phyloP scores from a whole-genome alignment of 2,113 vertebrate species.

The Romanogobio albipinnatus region DNA sequence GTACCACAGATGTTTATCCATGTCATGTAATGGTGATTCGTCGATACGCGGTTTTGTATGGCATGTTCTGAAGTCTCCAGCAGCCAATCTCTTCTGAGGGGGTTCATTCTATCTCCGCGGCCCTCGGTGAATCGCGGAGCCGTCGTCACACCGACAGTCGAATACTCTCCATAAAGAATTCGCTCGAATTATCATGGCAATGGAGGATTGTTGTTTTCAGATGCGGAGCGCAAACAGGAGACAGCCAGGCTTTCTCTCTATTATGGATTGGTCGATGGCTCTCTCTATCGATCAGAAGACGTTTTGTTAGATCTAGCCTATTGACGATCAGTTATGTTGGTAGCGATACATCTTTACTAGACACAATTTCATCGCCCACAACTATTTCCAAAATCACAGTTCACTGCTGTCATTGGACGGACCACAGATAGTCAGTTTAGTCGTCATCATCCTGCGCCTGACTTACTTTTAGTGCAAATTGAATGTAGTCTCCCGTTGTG shows the following conservation, averaged over 20 bases:
- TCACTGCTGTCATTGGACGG: constrained; percentile 29
- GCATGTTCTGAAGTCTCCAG: constrained; percentile 7
- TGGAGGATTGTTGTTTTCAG: neutral
- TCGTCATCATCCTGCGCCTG: constrained; percentile 48
- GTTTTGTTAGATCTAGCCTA: neutral
- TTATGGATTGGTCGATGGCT: neutral
- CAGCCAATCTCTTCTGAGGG: neutral
- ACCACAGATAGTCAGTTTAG: neutral
- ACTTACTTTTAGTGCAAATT: neutral
- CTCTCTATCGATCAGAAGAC: neutral
- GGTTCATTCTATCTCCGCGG: neutral
- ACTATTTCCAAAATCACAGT: constrained; percentile 27
- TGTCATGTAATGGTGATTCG: constrained; percentile 26
- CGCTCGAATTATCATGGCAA: constrained; percentile 13
- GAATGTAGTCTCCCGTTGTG: neutral
- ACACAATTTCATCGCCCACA: constrained; percentile 12
- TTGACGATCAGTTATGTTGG: neutral
- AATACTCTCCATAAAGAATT: neutral
- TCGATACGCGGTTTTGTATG: neutral
- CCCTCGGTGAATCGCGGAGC: neutral
- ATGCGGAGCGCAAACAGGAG: neutral
- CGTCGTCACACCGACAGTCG: neutral
- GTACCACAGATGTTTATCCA: constrained; percentile 16
- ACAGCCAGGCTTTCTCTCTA: neutral
- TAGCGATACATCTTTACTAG: neutral